Evolutionary conservation across 2,797 vertebrate genomes (phyloP).

Genomic region (Poeciliopsis infans): DNA sequence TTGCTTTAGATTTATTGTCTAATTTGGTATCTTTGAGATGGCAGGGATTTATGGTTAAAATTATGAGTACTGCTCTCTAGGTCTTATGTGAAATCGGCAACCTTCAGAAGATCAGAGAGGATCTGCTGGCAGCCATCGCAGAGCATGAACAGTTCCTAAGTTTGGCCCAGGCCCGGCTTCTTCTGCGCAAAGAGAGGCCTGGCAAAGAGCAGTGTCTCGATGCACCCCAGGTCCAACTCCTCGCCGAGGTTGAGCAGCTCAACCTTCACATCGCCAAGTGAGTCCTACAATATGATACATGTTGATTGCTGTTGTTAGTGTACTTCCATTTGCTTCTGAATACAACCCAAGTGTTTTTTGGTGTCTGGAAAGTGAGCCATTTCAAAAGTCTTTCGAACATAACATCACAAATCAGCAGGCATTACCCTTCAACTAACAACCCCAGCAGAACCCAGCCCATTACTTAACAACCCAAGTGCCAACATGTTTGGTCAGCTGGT

Average conservation of each 20-base stretch:
- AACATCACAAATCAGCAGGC: too few species aligned
- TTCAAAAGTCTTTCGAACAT: too few species aligned
- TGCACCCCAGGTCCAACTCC: slow-evolving; percentile 80
- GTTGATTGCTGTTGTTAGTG: background rate
- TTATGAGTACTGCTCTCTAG: slow-evolving; percentile 64
- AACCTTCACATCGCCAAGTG: slow-evolving; percentile 81
- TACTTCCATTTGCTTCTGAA: background rate
- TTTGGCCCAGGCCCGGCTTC: slow-evolving; percentile 84
- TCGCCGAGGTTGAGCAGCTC: slow-evolving; percentile 85
- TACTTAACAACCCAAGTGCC: too few species aligned
- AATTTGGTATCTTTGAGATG: background rate
- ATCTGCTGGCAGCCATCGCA: slow-evolving; percentile 80
- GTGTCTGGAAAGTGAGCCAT: too few species aligned
- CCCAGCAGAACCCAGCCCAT: too few species aligned
- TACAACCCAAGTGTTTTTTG: too few species aligned
- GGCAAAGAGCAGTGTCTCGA: slow-evolving; percentile 88
- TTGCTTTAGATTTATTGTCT: background rate
- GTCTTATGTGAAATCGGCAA: slow-evolving; percentile 82
- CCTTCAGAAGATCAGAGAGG: slow-evolving; percentile 85
- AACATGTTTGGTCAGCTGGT: too few species aligned
- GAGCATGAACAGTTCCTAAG: slow-evolving; percentile 83
- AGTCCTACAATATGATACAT: slow-evolving; percentile 26
- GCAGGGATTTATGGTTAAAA: background rate
- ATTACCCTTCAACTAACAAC: too few species aligned
- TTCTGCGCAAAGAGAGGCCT: slow-evolving; percentile 82